Evolutionary conservation across 2,113 vertebrate species (phyloP).

Genomic region (Thryonomys swinderianus): DNA sequence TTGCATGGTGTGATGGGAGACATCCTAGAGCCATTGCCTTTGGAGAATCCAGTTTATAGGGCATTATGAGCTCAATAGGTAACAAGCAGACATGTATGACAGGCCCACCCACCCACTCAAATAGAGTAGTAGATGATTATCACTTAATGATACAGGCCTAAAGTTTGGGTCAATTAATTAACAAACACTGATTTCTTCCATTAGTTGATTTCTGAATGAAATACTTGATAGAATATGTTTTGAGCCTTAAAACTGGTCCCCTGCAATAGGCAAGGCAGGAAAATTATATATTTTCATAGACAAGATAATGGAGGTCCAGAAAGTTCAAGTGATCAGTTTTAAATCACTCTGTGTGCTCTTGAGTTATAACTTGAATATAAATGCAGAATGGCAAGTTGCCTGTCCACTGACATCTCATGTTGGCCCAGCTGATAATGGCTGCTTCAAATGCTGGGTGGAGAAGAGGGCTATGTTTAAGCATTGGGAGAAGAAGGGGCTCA

Average conservation of each 20-base stretch:
- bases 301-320: slow-evolving; percentile 45
- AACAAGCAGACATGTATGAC: neutral
- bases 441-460: neutral
- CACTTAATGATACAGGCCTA: neutral
- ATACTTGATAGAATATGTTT: slow-evolving; percentile 12
- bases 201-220: slow-evolving; percentile 38
- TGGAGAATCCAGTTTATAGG: neutral
- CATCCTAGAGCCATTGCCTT: neutral
- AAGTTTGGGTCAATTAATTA: neutral
- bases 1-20: neutral
- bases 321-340: slow-evolving; percentile 25
- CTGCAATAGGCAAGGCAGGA: neutral
- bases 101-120: accelerated
- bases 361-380: slow-evolving; percentile 40
- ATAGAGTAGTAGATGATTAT: neutral
- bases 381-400: slow-evolving; percentile 45
- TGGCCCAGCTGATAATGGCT: slow-evolving; percentile 3
- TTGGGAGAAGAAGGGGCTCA: neutral
- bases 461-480: neutral
- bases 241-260: slow-evolving; percentile 6
- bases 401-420: slow-evolving; percentile 24
- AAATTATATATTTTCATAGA: neutral
- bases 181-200: neutral
- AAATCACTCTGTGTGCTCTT: slow-evolving; percentile 48
- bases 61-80: neutral